Evolutionary conservation across 2,797 vertebrate species (phyloP), one percentile per base, ranked within the genome.

Genomic region (Tokudaia tokunoshimensis): DNA sequence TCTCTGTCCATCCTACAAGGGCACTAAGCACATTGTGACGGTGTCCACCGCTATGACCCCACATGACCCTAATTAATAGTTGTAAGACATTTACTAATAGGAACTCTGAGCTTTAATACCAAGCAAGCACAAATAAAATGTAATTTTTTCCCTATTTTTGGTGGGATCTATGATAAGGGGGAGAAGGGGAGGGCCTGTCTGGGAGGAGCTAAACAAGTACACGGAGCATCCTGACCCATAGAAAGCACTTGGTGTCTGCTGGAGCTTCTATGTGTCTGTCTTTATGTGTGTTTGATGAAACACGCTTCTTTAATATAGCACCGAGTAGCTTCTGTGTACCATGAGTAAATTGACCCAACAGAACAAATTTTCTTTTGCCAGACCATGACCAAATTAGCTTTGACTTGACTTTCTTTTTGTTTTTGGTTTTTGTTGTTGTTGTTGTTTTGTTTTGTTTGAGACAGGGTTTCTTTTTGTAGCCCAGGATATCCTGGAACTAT

Each of bases 261-360:
- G 19, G 6, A 76, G 34, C 52, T 80, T 91, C 76, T 78, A 47
- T 92, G 96, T 90, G 89, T 92, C 41, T 50, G n/a, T 94, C 92
- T 74, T 63, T 37, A 59, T 67, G 37, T 72, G 82, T 31, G 2
- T 61, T 19, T 79, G 88, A 57, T 78, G 37, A 91, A 84, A 44
- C 55, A 5, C 82, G 34, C 84, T 79, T 15, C 78, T 83, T 94
- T 78, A 88, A 85, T 84, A 15, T 50, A 26, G 55, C 57, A 47
- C 31, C 57, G 84, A 50, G 24, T 86, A 37, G 88, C 78, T 92
- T 94, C 92, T 95, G 37, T 14, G 94, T 72, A 81, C 41, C 15
- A 55, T 65, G 34, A 88, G 63, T 63, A 91, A 59, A 72, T 91
- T 72, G 63, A 90, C 70, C 55, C 72, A 55, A 92, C 85, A 89